phyloP scores from a whole-genome alignment of 2,797 vertebrate genomes.

The Tauraco hartlaubi region DNA sequence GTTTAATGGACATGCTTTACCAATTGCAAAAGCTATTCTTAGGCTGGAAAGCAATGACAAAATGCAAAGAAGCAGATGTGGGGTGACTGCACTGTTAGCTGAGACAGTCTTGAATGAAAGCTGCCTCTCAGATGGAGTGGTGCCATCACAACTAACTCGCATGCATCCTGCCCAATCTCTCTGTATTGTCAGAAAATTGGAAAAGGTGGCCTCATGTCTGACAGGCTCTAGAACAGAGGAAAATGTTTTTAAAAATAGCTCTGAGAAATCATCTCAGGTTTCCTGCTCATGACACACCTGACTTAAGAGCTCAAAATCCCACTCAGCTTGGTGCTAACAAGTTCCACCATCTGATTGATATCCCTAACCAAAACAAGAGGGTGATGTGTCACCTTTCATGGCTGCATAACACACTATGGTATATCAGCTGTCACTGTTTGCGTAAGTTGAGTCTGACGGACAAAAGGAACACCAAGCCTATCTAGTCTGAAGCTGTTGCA shows the following conservation, averaged over 20 bases:
- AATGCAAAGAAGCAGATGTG: neutral
- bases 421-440: neutral
- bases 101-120: neutral
- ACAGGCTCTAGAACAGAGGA: neutral
- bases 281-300: neutral
- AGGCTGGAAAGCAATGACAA: neutral
- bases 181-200: neutral
- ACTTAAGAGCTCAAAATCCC: neutral
- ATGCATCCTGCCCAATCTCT: neutral
- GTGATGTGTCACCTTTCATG: rapidly evolving
- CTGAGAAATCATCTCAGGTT: neutral
- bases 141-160: neutral
- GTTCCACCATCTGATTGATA: neutral
- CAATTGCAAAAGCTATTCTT: neutral
- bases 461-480: neutral
- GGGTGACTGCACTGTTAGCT: neutral
- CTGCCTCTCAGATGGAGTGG: neutral
- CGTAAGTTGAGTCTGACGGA: neutral
- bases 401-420: neutral
- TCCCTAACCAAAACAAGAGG: neutral
- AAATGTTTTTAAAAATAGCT: neutral
- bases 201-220: neutral
- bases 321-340: neutral
- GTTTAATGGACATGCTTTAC: neutral
- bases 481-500: neutral